Evolutionary conservation across 2,113 vertebrate genomes (phyloP).

Genomic region (Eupsittula cactorum): DNA sequence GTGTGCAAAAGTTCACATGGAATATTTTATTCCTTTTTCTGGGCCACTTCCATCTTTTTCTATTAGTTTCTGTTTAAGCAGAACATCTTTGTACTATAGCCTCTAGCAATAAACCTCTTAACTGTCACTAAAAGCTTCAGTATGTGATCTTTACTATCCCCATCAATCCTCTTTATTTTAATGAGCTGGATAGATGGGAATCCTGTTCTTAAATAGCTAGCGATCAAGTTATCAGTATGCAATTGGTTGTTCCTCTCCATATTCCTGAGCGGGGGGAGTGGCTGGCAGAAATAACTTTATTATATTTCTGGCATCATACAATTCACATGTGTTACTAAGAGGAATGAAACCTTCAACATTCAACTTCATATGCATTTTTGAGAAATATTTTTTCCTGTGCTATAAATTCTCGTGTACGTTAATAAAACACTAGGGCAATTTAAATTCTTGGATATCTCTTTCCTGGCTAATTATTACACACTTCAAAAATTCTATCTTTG

Average conservation of each 20-base stretch:
- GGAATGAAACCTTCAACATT: neutral
- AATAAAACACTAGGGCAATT: neutral
- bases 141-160: neutral
- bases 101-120: conserved; percentile 27
- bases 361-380: neutral
- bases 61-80: neutral
- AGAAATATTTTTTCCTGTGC: neutral
- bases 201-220: neutral
- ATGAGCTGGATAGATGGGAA: neutral
- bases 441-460: neutral
- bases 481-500: neutral
- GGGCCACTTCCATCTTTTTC: neutral
- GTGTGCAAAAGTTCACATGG: neutral
- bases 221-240: neutral
- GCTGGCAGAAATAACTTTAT: neutral
- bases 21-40: neutral
- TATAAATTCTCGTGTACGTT: neutral
- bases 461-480: neutral
- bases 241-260: neutral
- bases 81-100: neutral
- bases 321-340: neutral
- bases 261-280: neutral
- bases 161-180: conserved; percentile 32
- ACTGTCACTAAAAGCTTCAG: neutral
- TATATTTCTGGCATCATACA: neutral